Conservation (phyloP, 2,797 vertebrate species). For the Microcaecilia unicolor region DNA sequence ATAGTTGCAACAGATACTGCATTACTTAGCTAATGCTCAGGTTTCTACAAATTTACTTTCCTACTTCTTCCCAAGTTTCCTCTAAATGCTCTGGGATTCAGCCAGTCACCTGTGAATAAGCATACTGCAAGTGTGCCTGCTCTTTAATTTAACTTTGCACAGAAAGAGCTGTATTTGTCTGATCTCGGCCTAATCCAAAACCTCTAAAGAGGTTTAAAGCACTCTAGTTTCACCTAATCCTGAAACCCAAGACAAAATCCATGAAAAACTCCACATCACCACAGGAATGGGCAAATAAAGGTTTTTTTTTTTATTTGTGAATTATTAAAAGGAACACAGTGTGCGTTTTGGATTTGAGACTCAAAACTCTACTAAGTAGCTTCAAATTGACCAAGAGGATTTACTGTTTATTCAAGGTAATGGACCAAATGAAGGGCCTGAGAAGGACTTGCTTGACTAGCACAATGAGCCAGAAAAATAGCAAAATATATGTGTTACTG, state of each 20-base stretch:
- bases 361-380: constrained; percentile 67
- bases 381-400: constrained; percentile 51
- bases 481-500: too few species aligned
- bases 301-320: constrained; percentile 58
- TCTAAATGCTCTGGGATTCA: constrained; percentile 43
- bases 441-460: constrained; percentile 28
- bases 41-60: constrained; percentile 44
- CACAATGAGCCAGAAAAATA: too few species aligned
- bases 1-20: constrained; percentile 44
- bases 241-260: constrained; percentile 75
- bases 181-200: constrained; percentile 75
- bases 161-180: constrained; percentile 56
- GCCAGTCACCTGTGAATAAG: constrained; percentile 62
- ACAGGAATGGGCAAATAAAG: constrained; percentile 82
- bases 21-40: constrained; percentile 43
- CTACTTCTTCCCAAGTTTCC: constrained; percentile 38
- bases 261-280: constrained; percentile 70
- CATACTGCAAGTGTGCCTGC: constrained; percentile 50
- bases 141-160: constrained; percentile 59
- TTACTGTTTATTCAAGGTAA: constrained; percentile 55
- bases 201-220: constrained; percentile 86
- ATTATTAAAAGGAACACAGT: constrained; percentile 78
- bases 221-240: constrained; percentile 98
- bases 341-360: constrained; percentile 76
- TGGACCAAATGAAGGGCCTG: constrained; percentile 25